Base-by-base conservation (phyloP, 2,888 invertebrate species). In the Celastrina argiolus region DNA sequence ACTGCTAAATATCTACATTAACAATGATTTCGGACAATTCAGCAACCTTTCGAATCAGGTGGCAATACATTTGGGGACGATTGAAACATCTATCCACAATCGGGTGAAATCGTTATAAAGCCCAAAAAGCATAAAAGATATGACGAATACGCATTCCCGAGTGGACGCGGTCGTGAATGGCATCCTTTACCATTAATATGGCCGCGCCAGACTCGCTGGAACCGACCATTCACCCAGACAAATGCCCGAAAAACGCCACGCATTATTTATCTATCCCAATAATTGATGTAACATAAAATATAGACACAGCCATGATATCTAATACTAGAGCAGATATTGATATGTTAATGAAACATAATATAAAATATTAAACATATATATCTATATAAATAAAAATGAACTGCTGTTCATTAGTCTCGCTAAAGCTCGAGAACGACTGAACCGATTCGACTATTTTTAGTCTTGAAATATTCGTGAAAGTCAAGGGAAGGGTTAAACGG, bases 221-320 rank as follows among this genome's bases (percentile, higher is more conserved):
- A 88, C 85, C 87, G 74, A 74, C 79, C 80, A 84, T 84, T 84
- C 81, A 85, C 74, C 74, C 74, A 75, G 79, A 84, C 79, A 83
- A 84, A 83, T 77, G 75, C 75, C 74, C 74, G 75, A 79, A 83
- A 84, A 85, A 85, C 79, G 75, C 74, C 77, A 71, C 77, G 76
- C 80, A 81, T 88, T 87, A 88, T 88, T 88, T 88, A 88, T 88
- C 84, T 84, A 83, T 80, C 79, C 81, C 79, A 78, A 83, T 18
- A 39, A 10, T 2, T 22, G 61, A 61, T 61, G 39, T 39, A 14
- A 39, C 18, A 61, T 26, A 61, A 61, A 61, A 14, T 39, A 14
- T 39, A 61, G 61, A 61, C n/a, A 8, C 58, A 58, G n/a, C 2
- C 8, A 26, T 6, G 22, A 26, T 22, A 5, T 4, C 22, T 22